Evolutionary conservation across 2,888 invertebrate species (phyloP), one percentile per base, ranked within the genome.

Genomic region (Agrypnus murinus): DNA sequence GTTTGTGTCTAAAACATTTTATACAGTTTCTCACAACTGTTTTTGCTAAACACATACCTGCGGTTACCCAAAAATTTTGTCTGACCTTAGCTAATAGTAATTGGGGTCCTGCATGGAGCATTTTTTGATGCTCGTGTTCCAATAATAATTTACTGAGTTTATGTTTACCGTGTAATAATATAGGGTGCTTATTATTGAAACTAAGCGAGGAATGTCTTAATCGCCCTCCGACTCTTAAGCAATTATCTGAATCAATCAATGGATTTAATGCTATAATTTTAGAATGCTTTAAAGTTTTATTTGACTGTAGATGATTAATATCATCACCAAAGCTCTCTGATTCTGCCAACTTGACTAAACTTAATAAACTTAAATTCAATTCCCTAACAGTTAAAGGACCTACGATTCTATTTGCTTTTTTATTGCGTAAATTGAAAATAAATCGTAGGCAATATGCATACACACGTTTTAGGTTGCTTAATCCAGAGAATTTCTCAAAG

Each of bases 201-300:
- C 12, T n/a, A 1, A 32, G n/a, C 12, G 14, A 2, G 10, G 53
- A 2, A 12, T 53, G 31, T 12, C 7, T 31, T 12, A 53, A 7
- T 12, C 53, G 19, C 1, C 53, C 53, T 9, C 53, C 53, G 1
- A 53, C 53, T 31, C 53, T 31, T 31, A 53, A 32, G 7, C 10
- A n/a, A n/a, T 2, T 8, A 10, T 53, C 32, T 10, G 53, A 4
- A 53, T 53, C 31, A 10, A 53, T 8, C 31, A 53, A 53, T 19
- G 14, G 53, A 32, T 9, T 12, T 53, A 53, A 25, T 5, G 3
- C 12, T 14, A 14, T 43, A 43, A 14, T 6, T 14, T 43, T 3
- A 5, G n/a, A 1, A 3, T 38, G 6, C 3, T 38, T 38, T 6
- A 10, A 10, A 38, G n/a, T 38, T 38, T 10, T 38, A 8, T n/a